Conservation (phyloP, 2,797 vertebrate species). For the Typhlichthys eigenmanni region DNA sequence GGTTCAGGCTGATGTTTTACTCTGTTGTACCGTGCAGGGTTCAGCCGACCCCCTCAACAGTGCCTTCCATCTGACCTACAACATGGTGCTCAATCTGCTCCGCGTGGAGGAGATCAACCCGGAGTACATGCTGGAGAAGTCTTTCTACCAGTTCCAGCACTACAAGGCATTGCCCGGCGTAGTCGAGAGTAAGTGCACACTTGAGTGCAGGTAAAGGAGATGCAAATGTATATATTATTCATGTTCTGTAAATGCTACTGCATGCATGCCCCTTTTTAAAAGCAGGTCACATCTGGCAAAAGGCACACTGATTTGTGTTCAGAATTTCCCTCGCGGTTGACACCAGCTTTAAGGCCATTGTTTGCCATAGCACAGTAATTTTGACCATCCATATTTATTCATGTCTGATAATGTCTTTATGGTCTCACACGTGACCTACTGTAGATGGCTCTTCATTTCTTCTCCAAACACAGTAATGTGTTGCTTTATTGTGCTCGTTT, state of each 20-base stretch:
- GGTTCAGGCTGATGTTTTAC: background rate
- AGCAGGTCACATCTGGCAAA: background rate
- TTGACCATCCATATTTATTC: background rate
- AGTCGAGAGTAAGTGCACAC: constrained; percentile 86
- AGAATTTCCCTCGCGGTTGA: background rate
- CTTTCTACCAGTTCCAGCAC: constrained; percentile 97
- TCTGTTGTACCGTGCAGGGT: constrained; percentile 72
- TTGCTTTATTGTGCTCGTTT: background rate
- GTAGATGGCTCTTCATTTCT: too few species aligned
- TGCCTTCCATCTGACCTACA: constrained; percentile 95
- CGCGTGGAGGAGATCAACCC: constrained; percentile 98
- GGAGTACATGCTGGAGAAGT: constrained; percentile 98
- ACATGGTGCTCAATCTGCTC: constrained; percentile 97
- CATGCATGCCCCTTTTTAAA: too few species aligned
- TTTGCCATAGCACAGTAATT: background rate
- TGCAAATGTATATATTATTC: too few species aligned
- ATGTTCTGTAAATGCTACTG: too few species aligned
- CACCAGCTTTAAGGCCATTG: too few species aligned
- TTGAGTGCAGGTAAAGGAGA: too few species aligned
- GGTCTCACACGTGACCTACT: too few species aligned
- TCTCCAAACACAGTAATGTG: too few species aligned
- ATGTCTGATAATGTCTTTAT: background rate
- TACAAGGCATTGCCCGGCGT: constrained; percentile 94
- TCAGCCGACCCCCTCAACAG: constrained; percentile 95
- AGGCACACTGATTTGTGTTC: background rate